Conservation (phyloP, 1,140 invertebrate genomes). For the Melipona quadrifasciata region DNA sequence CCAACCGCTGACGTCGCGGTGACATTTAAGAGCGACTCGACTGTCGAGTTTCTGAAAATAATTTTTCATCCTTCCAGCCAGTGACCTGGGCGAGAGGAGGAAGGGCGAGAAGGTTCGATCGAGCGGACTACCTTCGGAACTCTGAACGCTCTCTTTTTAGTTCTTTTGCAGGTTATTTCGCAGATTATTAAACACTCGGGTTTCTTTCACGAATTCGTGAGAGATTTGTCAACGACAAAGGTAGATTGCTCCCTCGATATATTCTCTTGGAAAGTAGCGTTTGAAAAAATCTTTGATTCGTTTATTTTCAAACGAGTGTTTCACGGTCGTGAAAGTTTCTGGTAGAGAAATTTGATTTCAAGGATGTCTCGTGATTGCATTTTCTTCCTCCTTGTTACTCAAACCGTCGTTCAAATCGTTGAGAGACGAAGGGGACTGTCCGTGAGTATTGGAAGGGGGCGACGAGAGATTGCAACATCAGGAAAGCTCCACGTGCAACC, state of each 20-base stretch:
- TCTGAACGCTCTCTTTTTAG: neutral
- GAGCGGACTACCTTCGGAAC: neutral
- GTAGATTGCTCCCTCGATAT: neutral
- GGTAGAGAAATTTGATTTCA: neutral
- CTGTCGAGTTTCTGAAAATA: conserved; percentile 5
- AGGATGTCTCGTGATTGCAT: conserved; percentile 5
- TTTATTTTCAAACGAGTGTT: neutral
- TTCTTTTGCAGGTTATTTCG: neutral
- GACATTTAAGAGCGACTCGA: conserved; percentile 19
- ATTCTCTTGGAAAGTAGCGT: neutral
- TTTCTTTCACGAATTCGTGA: too few species aligned
- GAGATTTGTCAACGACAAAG: neutral
- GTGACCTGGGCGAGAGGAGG: too few species aligned
- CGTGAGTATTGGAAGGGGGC: neutral
- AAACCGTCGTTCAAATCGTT: neutral
- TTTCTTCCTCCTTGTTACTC: conserved; percentile 12
- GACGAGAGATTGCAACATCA: conserved; percentile 59
- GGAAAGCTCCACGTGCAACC: conserved; percentile 57
- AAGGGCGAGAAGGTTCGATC: neutral
- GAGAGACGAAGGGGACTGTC: neutral
- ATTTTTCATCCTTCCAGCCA: neutral
- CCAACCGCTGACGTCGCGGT: neutral
- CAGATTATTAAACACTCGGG: neutral
- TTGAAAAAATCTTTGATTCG: neutral
- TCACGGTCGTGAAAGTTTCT: neutral